phyloP scores from a whole-genome alignment of 2,113 vertebrate species.

The Pachyramphus minor region DNA sequence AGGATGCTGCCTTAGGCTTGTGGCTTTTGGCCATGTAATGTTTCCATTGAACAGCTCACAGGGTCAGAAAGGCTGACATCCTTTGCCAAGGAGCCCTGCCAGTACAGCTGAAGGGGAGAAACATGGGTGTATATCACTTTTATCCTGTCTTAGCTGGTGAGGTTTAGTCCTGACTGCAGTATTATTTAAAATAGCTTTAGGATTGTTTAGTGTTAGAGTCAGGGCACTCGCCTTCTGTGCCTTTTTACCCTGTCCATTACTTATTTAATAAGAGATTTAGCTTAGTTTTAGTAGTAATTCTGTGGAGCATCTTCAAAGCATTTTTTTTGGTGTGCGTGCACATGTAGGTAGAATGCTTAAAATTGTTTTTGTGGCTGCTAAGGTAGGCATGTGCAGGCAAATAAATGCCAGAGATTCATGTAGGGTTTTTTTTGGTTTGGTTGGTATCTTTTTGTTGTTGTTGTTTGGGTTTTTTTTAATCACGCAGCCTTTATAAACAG shows the following conservation, averaged over 20 bases:
- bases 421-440: not conserved
- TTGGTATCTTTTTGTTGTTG: not conserved
- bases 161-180: not conserved
- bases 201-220: not conserved
- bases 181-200: not conserved
- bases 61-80: not conserved
- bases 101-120: not conserved
- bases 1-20: not conserved
- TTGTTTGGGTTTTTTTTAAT: not conserved
- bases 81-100: not conserved
- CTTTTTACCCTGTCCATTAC: not conserved
- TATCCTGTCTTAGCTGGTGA: not conserved
- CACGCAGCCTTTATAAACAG: not conserved
- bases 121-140: not conserved
- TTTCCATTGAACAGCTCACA: not conserved
- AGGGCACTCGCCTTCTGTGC: not conserved
- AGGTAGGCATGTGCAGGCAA: not conserved
- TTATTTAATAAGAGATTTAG: not conserved
- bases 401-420: not conserved
- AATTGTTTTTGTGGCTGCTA: not conserved
- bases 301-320: not conserved
- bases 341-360: not conserved
- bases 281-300: not conserved
- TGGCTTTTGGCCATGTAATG: not conserved
- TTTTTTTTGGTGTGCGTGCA: not conserved